Conservation (phyloP, 2,113 vertebrate species). For the Acinonyx jubatus region DNA sequence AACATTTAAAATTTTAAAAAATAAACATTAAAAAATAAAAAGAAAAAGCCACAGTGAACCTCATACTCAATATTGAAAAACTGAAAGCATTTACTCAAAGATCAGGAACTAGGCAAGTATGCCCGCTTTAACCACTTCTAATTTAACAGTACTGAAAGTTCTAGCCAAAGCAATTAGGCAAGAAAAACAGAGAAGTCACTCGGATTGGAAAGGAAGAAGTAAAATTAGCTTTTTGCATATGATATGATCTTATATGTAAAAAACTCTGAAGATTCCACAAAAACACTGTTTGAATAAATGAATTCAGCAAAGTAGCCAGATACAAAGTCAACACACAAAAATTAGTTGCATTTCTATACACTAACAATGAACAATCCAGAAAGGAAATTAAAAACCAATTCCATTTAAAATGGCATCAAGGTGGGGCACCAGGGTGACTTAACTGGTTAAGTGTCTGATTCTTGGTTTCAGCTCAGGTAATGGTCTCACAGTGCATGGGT, state of each 20-base stretch:
- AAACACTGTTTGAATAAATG: background rate
- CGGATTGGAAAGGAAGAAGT: background rate
- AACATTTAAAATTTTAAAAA: too few species aligned
- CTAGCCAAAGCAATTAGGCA: background rate
- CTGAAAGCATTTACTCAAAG: background rate
- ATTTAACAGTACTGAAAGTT: background rate
- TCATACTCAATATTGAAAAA: background rate
- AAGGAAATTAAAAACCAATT: background rate
- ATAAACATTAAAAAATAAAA: background rate
- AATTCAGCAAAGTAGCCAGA: background rate
- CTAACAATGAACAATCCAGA: background rate
- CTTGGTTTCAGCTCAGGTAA: too few species aligned
- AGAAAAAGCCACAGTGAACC: background rate
- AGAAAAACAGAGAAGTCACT: background rate
- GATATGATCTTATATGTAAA: background rate
- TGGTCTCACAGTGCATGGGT: too few species aligned
- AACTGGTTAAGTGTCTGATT: too few species aligned
- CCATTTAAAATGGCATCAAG: background rate
- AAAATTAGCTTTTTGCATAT: background rate
- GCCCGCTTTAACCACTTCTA: background rate
- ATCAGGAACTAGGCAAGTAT: background rate
- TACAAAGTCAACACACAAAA: background rate
- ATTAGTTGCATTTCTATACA: background rate
- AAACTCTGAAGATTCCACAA: background rate
- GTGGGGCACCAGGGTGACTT: too few species aligned